These are phyloP conservation scores for Drosophila infuscata DNA, from an alignment of 2,888 invertebrate genomes.

Conservation along the genomic window DNA sequence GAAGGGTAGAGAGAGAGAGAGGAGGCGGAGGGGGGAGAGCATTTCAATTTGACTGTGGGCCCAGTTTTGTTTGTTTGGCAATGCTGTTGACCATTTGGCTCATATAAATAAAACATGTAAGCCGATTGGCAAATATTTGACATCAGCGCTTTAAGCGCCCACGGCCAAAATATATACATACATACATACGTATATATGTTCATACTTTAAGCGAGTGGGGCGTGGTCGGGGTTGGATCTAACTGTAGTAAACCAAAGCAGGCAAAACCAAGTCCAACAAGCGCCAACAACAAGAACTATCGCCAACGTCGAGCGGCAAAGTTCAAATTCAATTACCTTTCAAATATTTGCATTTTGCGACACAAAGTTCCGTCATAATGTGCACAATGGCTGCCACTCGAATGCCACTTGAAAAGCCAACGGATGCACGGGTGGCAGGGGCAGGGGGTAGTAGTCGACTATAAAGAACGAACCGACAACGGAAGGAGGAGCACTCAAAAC, in stretches of 20 bases:
- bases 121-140: conserved; percentile 73
- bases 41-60: conserved; percentile 27
- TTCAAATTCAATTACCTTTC: conserved; percentile 82
- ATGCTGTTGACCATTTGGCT: conserved; percentile 75
- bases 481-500: conserved; percentile 80
- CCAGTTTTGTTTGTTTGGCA: conserved; percentile 42
- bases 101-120: conserved; percentile 78
- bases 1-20: neutral
- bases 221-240: neutral
- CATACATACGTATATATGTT: conserved; percentile 11
- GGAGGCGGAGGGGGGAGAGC: neutral
- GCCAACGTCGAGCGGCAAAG: conserved; percentile 71
- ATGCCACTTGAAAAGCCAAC: conserved; percentile 75
- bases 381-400: conserved; percentile 82
- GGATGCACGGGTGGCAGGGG: conserved; percentile 12
- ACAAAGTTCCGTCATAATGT: conserved; percentile 81
- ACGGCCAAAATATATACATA: conserved; percentile 19
- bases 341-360: conserved; percentile 82
- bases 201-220: conserved; percentile 57
- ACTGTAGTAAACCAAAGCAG: conserved; percentile 9
- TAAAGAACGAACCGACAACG: conserved; percentile 77
- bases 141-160: conserved; percentile 59
- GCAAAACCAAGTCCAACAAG: conserved; percentile 14
- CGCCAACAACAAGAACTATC: conserved; percentile 52
- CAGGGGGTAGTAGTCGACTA: conserved; percentile 44